A percentile compares a stretch with the other conserved stretches of the same genome.
phyloP scores from a whole-genome alignment of 2,113 vertebrate genomes.

The Pseudorasbora parva region DNA sequence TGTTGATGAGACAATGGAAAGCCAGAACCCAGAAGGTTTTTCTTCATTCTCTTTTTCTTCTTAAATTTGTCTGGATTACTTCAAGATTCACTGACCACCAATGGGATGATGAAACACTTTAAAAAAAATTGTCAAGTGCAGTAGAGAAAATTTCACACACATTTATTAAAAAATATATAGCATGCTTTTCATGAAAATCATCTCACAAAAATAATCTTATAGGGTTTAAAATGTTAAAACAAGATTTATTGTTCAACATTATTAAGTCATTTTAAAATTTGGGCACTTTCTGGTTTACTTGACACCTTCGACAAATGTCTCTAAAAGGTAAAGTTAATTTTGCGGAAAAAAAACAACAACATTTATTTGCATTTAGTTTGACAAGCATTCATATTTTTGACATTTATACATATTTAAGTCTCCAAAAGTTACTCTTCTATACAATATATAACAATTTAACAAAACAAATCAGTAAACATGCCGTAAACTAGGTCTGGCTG shows the following conservation, averaged over 20 bases:
- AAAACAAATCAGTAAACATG: not conserved
- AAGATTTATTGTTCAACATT: not conserved
- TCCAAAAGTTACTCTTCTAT: not conserved
- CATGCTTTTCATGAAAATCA: not conserved
- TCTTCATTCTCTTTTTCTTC: not conserved
- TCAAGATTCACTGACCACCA: not conserved
- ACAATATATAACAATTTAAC: not conserved
- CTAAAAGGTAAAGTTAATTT: no score
- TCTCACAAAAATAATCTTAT: not conserved
- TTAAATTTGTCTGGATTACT: not conserved
- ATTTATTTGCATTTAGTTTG: not conserved
- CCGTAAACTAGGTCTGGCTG: not conserved
- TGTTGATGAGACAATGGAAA: constrained; percentile 66
- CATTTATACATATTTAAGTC: not conserved
- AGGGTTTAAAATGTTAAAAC: not conserved
- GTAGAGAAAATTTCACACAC: not conserved
- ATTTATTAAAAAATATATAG: not conserved
- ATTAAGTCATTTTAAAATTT: not conserved
- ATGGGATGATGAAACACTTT: not conserved
- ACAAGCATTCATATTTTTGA: not conserved
- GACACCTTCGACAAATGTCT: not conserved
- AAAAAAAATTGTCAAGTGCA: not conserved
- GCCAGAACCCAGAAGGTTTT: constrained; percentile 62
- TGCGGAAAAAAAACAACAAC: no score
- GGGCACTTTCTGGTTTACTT: not conserved